Base-by-base conservation (phyloP, 2,888 invertebrate species). In the Eugnorisma glareosa region DNA sequence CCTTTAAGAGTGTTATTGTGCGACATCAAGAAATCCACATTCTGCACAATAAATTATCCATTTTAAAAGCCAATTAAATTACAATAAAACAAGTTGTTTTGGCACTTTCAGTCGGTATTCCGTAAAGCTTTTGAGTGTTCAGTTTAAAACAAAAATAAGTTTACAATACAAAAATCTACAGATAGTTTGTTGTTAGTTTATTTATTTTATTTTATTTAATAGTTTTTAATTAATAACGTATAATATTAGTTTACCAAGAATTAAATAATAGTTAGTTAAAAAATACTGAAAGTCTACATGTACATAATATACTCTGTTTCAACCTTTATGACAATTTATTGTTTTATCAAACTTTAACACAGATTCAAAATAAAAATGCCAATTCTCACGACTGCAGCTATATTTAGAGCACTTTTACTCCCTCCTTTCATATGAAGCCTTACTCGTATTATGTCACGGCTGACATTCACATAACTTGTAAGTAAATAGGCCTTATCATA, bases 351-450 rank as follows among this genome's bases (percentile, higher is more conserved):
- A 59, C 31, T 21, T 10, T 7, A 21, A 61, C 48, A n/a, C n/a
- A 7, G 18, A 37, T 24, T 24, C n/a, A n/a, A 66, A 67, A 45
- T 28, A 37, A 69, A 59, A 69, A n/a, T 31, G 18, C 10, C 51
- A 77, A 35, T 35, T 77, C 35, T 43, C 61, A 21, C 37, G 35
- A 35, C 11, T 15, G 54, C 1, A 11, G 18, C 63, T 74, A 57
- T 54, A 81, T 81, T 54, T 28, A 75, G 81, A 81, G 37, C 31
- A 75, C 31, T 59, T 67, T 51, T 51, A 51, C 81, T 64, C 35
- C 68, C 48, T n/a, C 81, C 57, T 75, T 64, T 68, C 54, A 57
- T 24, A 68, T 35, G 31, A n/a, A 0, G 40, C 28, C 31, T 54
- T 5, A 24, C n/a, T 24, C 6, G n/a, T 10, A 10, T 81, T 69